These are phyloP conservation scores for Amphibalanus amphitrite DNA, from an alignment of 1,140 invertebrate species.

Conservation along the genomic window DNA sequence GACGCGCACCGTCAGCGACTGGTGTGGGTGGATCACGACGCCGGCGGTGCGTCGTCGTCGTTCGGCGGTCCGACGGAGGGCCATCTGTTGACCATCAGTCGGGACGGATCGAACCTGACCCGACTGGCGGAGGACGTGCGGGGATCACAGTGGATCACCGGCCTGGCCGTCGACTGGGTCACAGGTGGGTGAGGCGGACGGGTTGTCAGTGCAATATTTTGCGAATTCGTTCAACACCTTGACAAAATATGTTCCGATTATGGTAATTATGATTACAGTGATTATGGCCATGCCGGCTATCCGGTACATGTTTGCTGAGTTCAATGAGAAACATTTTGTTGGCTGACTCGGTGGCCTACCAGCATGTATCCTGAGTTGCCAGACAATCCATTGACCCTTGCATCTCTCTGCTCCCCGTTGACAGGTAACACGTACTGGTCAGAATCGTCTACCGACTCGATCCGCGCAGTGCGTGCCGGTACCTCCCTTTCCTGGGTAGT, in stretches of 20 bases:
- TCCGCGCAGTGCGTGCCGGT: neutral
- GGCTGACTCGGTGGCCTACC: no score
- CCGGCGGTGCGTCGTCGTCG: conserved; percentile 44
- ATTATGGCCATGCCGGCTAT: no score
- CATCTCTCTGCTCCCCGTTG: no score
- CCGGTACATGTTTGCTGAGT: no score
- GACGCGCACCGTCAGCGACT: conserved; percentile 30
- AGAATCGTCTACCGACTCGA: conserved; percentile 14
- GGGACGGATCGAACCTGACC: conserved; percentile 52
- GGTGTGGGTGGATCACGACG: conserved; percentile 55
- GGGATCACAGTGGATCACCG: conserved; percentile 30
- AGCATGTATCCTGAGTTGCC: no score
- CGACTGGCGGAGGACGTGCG: conserved; percentile 29
- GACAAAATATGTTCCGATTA: no score
- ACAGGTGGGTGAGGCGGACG: neutral
- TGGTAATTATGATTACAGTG: no score
- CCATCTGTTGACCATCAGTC: conserved; percentile 31
- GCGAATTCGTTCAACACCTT: no score
- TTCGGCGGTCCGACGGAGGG: no score
- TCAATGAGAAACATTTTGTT: no score
- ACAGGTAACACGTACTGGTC: conserved; percentile 42
- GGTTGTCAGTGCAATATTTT: no score
- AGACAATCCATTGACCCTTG: no score
- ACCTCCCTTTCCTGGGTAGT: neutral
- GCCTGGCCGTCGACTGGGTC: conserved; percentile 32